Base-by-base conservation (phyloP, 2,113 vertebrate genomes). In the Larimichthys polyactis region DNA sequence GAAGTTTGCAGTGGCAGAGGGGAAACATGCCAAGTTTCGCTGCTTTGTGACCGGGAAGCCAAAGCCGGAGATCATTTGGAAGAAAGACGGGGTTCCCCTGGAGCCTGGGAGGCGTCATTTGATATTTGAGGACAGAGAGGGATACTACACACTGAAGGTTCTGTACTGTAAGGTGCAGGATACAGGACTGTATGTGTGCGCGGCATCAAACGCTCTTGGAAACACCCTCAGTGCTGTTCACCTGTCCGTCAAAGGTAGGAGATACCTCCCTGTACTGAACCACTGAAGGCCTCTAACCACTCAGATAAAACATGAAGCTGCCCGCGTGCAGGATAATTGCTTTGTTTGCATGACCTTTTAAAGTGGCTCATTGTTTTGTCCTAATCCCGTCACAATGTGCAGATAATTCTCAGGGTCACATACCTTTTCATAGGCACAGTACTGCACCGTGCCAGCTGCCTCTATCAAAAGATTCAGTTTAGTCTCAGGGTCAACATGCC, bases 21-120 rank as follows among this genome's bases (percentile, higher is more conserved):
- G 98, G 65, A 99, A 99, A 81, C 98, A 99, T 0, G 98, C 98
- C 89, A 99, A 99, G 88, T 99, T 99, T 72, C 97, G 98, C 75
- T 99, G 98, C 90, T 96, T 96, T 0, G 96, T 99, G 83, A 97
- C 98, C 0, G 98, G 98, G 80, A 99, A 99, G 90, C 98, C 98
- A 0, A 98, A 98, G 89, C 98, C 98, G 0, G 97, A 99, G 93
- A 98, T 99, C 8, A 19, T 98, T 59, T 99, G 98, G 98, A 96
- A 96, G 93, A 99, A 97, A 90, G 96, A 99, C 1, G 96, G 97
- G 11, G 88, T 91, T 27, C 87, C 91, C 1, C 81, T 99, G 0
- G 17, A 82, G 14, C 91, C 96, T 0, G 94, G 95, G 40, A 95
- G 97, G 67, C 95, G 98, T 40, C 96, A 97, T 66, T 95, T 98